Evolutionary conservation across 2,888 invertebrate species (phyloP), one percentile per base, ranked within the genome.

Genomic region (Caradrina clavipalpis): DNA sequence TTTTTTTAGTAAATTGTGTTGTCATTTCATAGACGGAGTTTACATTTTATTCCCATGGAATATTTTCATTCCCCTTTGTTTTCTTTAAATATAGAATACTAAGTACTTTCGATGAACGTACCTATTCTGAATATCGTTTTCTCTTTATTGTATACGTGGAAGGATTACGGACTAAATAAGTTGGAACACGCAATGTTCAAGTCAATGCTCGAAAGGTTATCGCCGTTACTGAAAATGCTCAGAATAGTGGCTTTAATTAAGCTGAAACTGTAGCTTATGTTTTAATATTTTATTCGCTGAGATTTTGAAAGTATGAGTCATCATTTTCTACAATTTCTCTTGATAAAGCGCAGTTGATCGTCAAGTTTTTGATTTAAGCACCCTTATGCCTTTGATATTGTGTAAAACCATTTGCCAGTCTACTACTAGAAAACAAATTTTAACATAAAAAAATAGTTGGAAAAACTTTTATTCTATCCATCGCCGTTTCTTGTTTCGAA

Each of bases 171-270:
- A 67, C 76, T 76, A 73, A 80, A 69, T 79, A 78, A 81, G 77
- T 72, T 79, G 66, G 57, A 83, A 80, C 89, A 89, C 87, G 87
- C 87, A 80, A 89, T 31, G 61, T 66, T 72, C 78, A 82, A 84
- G 86, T 83, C 77, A 85, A 88, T 80, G 87, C 74, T 83, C 81
- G 69, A 73, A 81, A 85, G 86, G 88, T 84, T 78, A 79, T 76
- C 83, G 83, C 81, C 78, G 81, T 84, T 81, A 78, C 78, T 82
- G 76, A 82, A 79, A 80, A 73, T 65, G 57, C 59, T 61, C 55
- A 67, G 55, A 69, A 70, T 50, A 55, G 55, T 62, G 51, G 47
- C 54, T 76, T 50, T 79, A 79, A 80, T 65, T 74, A 71, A 70
- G 47, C 21, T 74, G 56, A 59, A 70, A 65, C 49, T 62, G 42